Evolutionary conservation across 2,113 vertebrate species (phyloP).

Genomic region (Mesitornis unicolor): DNA sequence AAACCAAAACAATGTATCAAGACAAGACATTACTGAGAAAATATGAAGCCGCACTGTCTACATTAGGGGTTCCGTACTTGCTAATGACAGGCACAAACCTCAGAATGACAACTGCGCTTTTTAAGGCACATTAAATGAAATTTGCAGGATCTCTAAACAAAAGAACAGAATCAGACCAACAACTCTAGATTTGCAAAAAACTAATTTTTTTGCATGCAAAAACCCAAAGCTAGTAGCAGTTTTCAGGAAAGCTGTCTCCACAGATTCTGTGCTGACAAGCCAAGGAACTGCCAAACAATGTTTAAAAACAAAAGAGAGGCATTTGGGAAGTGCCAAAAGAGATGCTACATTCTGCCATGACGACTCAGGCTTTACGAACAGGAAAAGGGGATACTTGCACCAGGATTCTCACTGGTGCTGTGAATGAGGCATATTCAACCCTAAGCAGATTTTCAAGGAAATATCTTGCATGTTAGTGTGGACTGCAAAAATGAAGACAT

Average conservation of each 20-base stretch:
- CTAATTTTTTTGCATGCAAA: not conserved
- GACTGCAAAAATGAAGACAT: not conserved
- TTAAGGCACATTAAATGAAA: not conserved
- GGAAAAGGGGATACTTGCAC: not conserved
- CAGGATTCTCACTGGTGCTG: not conserved
- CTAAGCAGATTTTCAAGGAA: not conserved
- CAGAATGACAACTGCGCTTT: not conserved
- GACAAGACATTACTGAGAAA: not conserved
- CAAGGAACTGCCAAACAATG: constrained; percentile 46
- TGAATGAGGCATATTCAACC: not conserved
- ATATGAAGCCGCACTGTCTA: not conserved
- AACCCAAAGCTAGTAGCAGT: constrained; percentile 2
- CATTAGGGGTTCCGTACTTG: not conserved
- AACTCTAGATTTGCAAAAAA: not conserved
- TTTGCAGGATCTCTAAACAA: not conserved
- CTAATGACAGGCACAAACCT: not conserved
- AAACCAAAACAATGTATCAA: not conserved
- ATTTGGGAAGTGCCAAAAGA: constrained; percentile 26
- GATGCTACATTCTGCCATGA: not conserved
- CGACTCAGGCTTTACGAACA: not conserved
- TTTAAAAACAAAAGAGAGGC: constrained; percentile 45
- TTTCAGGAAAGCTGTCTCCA: constrained; percentile 29
- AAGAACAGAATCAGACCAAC: not conserved
- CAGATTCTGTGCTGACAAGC: constrained; percentile 7
- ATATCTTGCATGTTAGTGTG: not conserved